These are phyloP conservation scores for Tenodera sinensis DNA, from an alignment of 2,888 invertebrate species.

Conservation along the genomic window DNA sequence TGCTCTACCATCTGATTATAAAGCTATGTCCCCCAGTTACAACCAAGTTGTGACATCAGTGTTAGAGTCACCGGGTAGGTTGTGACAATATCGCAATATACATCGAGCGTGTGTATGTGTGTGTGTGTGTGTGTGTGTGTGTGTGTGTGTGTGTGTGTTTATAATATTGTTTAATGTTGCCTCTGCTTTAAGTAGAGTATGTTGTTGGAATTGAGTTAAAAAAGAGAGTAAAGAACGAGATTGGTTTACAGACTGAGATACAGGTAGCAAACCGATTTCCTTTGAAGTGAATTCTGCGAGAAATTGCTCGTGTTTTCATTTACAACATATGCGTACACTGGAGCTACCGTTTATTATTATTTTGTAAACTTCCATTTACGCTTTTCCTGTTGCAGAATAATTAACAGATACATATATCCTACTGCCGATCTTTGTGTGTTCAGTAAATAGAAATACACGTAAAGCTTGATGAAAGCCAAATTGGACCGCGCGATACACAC, in stretches of 20 bases:
- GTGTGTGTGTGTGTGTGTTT: no score
- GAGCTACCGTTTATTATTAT: not conserved
- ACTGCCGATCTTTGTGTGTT: not conserved
- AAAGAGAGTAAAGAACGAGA: not conserved
- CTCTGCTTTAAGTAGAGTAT: no score
- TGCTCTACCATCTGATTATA: no score
- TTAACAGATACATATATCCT: not conserved
- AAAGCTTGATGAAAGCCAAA: not conserved
- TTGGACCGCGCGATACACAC: no score
- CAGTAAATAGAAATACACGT: not conserved
- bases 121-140: no score
- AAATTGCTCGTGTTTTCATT: not conserved
- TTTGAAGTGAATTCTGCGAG: not conserved
- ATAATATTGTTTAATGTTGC: no score
- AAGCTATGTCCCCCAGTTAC: no score
- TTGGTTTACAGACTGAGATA: not conserved
- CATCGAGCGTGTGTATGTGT: no score
- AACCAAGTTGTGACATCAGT: no score
- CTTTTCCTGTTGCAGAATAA: not conserved
- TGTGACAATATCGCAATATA: no score
- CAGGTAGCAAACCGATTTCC: not conserved
- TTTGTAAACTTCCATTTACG: not conserved
- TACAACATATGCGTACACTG: not conserved
- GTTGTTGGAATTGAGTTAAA: no score
- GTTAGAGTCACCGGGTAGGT: no score